Conservation (phyloP, 1,140 invertebrate species). For the Phthorimaea operculella region DNA sequence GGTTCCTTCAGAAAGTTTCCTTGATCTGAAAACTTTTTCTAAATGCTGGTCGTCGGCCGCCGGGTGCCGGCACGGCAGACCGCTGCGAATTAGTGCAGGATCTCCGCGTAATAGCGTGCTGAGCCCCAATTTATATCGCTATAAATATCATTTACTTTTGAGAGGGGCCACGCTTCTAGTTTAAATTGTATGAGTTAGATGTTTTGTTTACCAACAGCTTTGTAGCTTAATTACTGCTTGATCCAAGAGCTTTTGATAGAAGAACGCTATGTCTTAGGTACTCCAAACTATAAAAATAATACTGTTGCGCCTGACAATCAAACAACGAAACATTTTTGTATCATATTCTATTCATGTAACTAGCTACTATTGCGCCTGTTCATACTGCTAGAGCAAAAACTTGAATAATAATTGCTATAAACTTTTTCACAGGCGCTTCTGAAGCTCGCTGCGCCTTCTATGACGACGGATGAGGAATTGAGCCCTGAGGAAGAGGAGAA, state of each 20-base stretch:
- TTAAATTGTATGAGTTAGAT: neutral
- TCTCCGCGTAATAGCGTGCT: neutral
- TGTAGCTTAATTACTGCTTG: too few relatives aligned
- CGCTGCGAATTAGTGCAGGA: neutral
- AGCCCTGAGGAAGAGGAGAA: slow-evolving; percentile 34
- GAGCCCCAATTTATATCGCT: neutral
- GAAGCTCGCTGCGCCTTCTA: slow-evolving; percentile 51
- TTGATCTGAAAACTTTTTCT: too few relatives aligned
- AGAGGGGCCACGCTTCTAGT: slow-evolving; percentile 1
- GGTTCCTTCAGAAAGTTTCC: too few relatives aligned
- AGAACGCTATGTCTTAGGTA: too few relatives aligned
- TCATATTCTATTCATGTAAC: too few relatives aligned
- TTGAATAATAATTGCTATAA: slow-evolving; percentile 44
- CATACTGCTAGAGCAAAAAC: slow-evolving; percentile 21
- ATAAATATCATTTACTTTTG: slow-evolving; percentile 1
- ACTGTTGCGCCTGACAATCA: too few relatives aligned
- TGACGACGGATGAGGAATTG: slow-evolving; percentile 38
- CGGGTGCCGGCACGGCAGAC: too few relatives aligned
- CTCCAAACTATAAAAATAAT: too few relatives aligned
- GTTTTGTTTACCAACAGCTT: too few relatives aligned
- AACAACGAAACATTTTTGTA: too few relatives aligned
- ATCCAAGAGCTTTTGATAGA: too few relatives aligned
- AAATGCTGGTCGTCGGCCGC: too few relatives aligned
- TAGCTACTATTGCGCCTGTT: slow-evolving; percentile 14
- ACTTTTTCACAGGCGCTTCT: slow-evolving; percentile 49